Conservation (phyloP, 37 sponge, comb jelly and placozoan species). For the Halisarca cf. caerulea region DNA sequence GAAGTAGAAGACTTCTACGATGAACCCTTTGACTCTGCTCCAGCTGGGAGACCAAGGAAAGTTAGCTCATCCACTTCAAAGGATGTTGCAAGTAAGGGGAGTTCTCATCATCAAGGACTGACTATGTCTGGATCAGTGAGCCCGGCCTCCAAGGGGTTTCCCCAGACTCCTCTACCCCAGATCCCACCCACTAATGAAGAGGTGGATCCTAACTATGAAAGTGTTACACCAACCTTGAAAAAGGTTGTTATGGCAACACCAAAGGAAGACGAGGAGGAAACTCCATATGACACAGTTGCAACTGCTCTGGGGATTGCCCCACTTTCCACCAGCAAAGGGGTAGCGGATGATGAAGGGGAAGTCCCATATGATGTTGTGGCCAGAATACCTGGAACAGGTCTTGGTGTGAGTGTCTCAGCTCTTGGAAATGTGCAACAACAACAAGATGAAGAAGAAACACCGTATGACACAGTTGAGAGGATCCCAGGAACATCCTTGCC, state of each 20-base stretch:
- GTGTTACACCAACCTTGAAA: background rate
- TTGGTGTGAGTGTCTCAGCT: background rate
- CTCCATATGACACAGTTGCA: slow-evolving; percentile 68
- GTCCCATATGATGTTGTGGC: slow-evolving; percentile 26
- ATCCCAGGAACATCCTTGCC: background rate
- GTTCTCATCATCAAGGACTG: background rate
- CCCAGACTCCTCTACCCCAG: background rate
- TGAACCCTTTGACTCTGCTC: slow-evolving; percentile 20
- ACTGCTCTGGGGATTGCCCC: background rate
- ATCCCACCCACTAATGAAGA: background rate
- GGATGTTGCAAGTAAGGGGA: slow-evolving; percentile 5
- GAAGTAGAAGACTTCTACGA: background rate
- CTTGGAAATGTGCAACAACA: background rate
- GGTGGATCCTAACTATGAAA: slow-evolving; percentile 7
- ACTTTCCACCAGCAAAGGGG: no score
- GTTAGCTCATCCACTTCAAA: slow-evolving; percentile 20
- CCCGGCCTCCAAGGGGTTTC: background rate
- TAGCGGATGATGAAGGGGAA: slow-evolving; percentile 21
- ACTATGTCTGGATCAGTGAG: background rate
- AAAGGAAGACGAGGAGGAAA: slow-evolving; percentile 13
- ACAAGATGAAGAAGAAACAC: slow-evolving; percentile 49
- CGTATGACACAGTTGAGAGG: slow-evolving; percentile 60
- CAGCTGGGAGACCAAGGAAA: slow-evolving; percentile 27
- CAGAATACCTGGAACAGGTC: background rate
- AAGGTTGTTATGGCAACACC: background rate